Conservation (phyloP, 2,113 vertebrate species). For the Dromiciops gliroides region DNA sequence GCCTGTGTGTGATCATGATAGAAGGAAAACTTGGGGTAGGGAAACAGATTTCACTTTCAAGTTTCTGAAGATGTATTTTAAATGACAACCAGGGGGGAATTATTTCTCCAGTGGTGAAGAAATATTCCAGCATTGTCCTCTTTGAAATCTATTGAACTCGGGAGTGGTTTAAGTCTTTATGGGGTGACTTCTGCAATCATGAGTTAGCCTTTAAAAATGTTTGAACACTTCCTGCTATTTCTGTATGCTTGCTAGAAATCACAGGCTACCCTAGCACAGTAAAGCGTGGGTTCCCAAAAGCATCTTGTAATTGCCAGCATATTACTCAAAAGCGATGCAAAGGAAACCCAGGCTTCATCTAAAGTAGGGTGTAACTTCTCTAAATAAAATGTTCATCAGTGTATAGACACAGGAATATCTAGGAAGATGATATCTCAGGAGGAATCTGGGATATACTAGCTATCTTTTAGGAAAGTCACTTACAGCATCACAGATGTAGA, state of each 20-base stretch:
- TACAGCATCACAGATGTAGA: neutral
- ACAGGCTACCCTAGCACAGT: slow-evolving; percentile 58
- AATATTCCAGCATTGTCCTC: slow-evolving; percentile 76
- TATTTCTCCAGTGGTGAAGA: slow-evolving; percentile 24
- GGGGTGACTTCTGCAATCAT: slow-evolving; percentile 68
- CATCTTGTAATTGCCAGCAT: slow-evolving; percentile 64
- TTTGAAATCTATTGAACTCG: slow-evolving; percentile 73
- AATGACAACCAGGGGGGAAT: slow-evolving; percentile 61
- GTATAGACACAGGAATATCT: neutral
- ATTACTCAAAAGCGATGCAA: slow-evolving; percentile 68
- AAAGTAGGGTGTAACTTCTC: slow-evolving; percentile 1
- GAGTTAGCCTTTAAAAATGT: slow-evolving; percentile 69
- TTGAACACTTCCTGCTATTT: slow-evolving; percentile 64
- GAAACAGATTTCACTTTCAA: slow-evolving; percentile 76
- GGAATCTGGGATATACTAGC: neutral
- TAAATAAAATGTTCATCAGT: slow-evolving; percentile 44
- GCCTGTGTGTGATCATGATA: slow-evolving; percentile 20
- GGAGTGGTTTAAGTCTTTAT: slow-evolving; percentile 70
- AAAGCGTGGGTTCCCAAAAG: slow-evolving; percentile 68
- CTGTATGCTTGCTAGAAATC: slow-evolving; percentile 57
- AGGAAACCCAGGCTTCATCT: slow-evolving; percentile 20
- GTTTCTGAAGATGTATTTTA: slow-evolving; percentile 76
- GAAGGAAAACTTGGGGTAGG: slow-evolving; percentile 67
- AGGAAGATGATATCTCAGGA: neutral
- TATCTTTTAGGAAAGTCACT: neutral